Conservation (phyloP, 2,888 invertebrate species). For the Luperina nickerlii region DNA sequence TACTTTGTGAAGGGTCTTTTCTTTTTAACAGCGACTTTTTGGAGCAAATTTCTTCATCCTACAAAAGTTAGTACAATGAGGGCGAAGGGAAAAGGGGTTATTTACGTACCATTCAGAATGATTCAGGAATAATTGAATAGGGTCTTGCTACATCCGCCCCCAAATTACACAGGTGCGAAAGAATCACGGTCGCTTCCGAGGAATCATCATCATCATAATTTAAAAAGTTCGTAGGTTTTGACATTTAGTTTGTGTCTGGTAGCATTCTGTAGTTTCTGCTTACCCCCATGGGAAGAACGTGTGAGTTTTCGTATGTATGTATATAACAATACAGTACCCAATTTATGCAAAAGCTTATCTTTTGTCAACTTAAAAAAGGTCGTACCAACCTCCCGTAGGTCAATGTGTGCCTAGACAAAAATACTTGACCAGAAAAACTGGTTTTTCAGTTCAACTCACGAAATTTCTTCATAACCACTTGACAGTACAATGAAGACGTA, state of each 20-base stretch:
- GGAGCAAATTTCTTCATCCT: conserved; percentile 25
- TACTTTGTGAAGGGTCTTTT: conserved; percentile 17
- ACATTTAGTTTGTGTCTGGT: neutral
- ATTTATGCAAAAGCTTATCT: no score
- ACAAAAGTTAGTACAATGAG: conserved; percentile 33
- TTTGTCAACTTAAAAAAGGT: no score
- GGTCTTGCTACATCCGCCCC: neutral
- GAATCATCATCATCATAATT: neutral
- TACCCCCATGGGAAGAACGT: neutral
- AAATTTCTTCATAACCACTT: no score
- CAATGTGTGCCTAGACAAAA: no score
- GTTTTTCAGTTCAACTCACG: no score
- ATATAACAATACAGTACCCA: neutral
- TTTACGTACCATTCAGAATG: conserved; percentile 38
- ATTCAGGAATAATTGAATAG: conserved; percentile 57
- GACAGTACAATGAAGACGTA: no score
- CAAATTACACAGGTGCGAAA: conserved; percentile 16
- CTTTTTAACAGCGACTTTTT: conserved; percentile 21
- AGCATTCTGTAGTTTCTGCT: neutral
- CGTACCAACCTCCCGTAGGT: no score
- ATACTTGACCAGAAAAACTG: no score
- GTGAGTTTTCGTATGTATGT: no score
- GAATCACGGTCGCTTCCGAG: neutral
- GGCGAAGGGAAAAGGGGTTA: conserved; percentile 33
- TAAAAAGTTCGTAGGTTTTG: neutral